phyloP scores from a whole-genome alignment of 2,888 invertebrate genomes.

The Hirtodrosophila histrioides region DNA sequence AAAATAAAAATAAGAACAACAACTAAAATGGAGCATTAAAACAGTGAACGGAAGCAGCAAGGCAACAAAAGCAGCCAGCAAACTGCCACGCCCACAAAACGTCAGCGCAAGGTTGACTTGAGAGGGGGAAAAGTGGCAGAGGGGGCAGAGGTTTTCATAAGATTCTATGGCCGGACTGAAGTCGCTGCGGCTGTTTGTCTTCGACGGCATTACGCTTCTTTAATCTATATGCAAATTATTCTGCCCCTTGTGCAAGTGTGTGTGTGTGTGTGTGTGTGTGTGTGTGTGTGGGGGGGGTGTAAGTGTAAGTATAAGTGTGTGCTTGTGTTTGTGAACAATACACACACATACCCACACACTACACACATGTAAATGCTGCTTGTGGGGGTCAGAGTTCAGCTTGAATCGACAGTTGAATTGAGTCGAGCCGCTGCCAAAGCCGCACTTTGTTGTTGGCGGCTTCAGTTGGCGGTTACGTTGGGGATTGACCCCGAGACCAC shows the following conservation, averaged over 20 bases:
- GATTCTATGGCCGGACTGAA: constrained; percentile 42
- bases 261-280: constrained; percentile 11
- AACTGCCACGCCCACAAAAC: constrained; percentile 36
- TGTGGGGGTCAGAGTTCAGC: constrained; percentile 16
- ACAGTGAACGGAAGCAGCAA: constrained; percentile 14
- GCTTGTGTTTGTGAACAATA: neutral
- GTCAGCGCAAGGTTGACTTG: constrained; percentile 3
- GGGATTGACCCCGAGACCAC: neutral
- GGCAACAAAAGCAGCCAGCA: constrained; percentile 15
- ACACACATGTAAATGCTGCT: constrained; percentile 15
- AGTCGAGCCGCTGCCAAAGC: constrained; percentile 32
- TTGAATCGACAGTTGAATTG: constrained; percentile 22
- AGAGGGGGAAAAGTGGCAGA: neutral
- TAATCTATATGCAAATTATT: constrained; percentile 66
- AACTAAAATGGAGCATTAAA: constrained; percentile 22
- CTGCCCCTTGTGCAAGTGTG: constrained; percentile 9
- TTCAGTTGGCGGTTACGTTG: constrained; percentile 1
- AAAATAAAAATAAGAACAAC: neutral
- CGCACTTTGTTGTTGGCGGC: constrained; percentile 33
- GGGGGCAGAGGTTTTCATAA: constrained; percentile 18
- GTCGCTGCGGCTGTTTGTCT: constrained; percentile 47
- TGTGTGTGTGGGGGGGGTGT: constrained; percentile 4
- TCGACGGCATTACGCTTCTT: constrained; percentile 45
- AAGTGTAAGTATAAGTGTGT: neutral
- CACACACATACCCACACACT: constrained; percentile 17